These are phyloP conservation scores for Eretmochelys imbricata DNA, from an alignment of 2,113 vertebrate species.

Conservation along the genomic window DNA sequence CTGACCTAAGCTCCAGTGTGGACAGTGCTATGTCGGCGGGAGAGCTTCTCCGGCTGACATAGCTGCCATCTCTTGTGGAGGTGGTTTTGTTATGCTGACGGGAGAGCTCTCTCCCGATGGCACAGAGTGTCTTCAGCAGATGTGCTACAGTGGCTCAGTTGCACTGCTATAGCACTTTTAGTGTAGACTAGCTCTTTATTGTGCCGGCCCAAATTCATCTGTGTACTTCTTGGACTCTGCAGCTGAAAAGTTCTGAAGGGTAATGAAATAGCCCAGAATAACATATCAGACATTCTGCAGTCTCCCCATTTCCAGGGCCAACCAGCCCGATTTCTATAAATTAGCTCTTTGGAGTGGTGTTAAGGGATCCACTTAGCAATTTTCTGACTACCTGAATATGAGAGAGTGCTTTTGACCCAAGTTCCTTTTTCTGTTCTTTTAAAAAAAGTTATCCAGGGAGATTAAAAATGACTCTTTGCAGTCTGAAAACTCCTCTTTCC, in stretches of 20 bases:
- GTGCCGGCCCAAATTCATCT: conserved; percentile 7
- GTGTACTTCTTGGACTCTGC: not conserved
- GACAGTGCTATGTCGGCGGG: too few species aligned
- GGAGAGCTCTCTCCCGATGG: too few species aligned
- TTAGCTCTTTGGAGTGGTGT: conserved; percentile 18
- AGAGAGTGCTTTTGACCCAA: not conserved
- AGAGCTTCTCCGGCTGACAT: too few species aligned
- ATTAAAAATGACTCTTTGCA: not conserved
- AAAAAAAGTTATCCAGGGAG: not conserved
- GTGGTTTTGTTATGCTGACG: too few species aligned
- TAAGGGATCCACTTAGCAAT: not conserved
- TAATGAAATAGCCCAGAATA: conserved; percentile 43
- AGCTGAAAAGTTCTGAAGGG: not conserved
- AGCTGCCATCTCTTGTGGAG: too few species aligned
- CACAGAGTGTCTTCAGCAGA: too few species aligned
- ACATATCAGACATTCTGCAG: conserved; percentile 28
- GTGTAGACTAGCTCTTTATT: not conserved
- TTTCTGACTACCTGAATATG: not conserved
- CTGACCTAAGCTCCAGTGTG: too few species aligned
- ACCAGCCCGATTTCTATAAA: conserved; percentile 44
- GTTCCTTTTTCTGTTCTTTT: not conserved
- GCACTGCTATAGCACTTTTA: too few species aligned
- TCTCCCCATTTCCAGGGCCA: conserved; percentile 55
- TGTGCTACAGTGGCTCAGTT: too few species aligned
- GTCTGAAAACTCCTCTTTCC: not conserved